Percentiles rank a stretch among this genome's conserved stretches.
Evolutionary conservation across 1,140 invertebrate genomes (phyloP).

Genomic region (Oedothorax gibbosus): DNA sequence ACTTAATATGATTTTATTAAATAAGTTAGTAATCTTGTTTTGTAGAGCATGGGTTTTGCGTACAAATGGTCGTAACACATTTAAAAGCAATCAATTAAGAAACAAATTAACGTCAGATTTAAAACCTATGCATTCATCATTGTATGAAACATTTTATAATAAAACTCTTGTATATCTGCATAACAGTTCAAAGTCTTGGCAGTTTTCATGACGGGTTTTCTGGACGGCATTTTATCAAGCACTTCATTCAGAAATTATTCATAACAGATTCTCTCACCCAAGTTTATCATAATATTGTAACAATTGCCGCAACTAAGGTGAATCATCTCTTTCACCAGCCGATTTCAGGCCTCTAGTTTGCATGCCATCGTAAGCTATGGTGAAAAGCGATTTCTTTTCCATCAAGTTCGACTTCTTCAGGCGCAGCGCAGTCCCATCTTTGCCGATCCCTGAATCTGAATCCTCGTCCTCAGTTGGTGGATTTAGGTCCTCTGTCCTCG

Average conservation of each 20-base stretch:
- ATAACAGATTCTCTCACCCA: not conserved
- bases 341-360: constrained; percentile 71
- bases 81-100: too few relatives aligned
- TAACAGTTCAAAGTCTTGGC: too few relatives aligned
- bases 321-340: constrained; percentile 52
- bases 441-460: constrained; percentile 62
- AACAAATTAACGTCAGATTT: too few relatives aligned
- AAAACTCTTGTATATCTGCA: too few relatives aligned
- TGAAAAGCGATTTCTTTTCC: constrained; percentile 93
- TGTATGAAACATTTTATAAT: too few relatives aligned
- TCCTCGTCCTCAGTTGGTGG: constrained; percentile 51
- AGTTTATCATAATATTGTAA: not conserved
- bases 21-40: too few relatives aligned
- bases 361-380: constrained; percentile 90
- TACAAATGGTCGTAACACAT: too few relatives aligned
- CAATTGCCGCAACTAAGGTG: constrained; percentile 12
- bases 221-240: too few relatives aligned
- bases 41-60: too few relatives aligned
- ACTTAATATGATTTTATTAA: too few relatives aligned
- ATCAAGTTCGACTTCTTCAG: constrained; percentile 71
- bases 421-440: constrained; percentile 43
- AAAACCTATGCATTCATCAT: too few relatives aligned
- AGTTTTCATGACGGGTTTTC: too few relatives aligned
- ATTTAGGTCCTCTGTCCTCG: constrained; percentile 41
- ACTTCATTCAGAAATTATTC: not conserved